These are phyloP conservation scores for Scrobipalpa costella DNA, from an alignment of 2,888 invertebrate genomes.

Conservation along the genomic window DNA sequence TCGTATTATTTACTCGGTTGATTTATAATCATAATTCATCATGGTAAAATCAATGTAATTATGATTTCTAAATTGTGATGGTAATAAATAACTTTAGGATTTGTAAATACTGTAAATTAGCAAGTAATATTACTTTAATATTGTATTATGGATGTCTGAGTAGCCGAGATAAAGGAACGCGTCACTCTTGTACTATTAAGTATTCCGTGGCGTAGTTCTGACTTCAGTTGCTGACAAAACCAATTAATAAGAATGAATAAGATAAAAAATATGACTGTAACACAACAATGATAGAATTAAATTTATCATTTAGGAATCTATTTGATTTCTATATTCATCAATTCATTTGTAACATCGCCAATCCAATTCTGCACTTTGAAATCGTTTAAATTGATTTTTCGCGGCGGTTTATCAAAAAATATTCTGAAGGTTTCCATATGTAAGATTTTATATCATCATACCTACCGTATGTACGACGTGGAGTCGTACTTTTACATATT, in stretches of 20 bases:
- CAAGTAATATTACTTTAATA: conserved; percentile 17
- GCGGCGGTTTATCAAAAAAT: neutral
- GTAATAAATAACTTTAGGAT: conserved; percentile 1
- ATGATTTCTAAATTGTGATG: neutral
- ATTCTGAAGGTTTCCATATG: neutral
- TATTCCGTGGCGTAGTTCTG: neutral
- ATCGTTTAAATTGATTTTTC: too few species aligned
- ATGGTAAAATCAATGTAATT: too few species aligned
- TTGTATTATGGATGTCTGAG: conserved; percentile 14
- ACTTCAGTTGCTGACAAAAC: neutral
- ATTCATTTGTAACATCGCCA: too few species aligned
- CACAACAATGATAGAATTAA: too few species aligned
- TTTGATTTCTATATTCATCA: too few species aligned
- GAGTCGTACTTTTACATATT: conserved; percentile 29
- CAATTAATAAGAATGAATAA: too few species aligned
- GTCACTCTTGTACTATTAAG: neutral
- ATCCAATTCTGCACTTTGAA: too few species aligned
- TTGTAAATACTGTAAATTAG: conserved; percentile 22
- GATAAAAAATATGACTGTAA: too few species aligned
- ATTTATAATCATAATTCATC: too few species aligned
- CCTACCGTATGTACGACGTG: conserved; percentile 1
- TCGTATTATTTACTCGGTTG: too few species aligned
- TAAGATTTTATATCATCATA: neutral
- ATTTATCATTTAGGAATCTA: too few species aligned
- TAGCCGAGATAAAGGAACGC: neutral